phyloP scores from a whole-genome alignment of 2,113 vertebrate species.

The Oriolus oriolus region DNA sequence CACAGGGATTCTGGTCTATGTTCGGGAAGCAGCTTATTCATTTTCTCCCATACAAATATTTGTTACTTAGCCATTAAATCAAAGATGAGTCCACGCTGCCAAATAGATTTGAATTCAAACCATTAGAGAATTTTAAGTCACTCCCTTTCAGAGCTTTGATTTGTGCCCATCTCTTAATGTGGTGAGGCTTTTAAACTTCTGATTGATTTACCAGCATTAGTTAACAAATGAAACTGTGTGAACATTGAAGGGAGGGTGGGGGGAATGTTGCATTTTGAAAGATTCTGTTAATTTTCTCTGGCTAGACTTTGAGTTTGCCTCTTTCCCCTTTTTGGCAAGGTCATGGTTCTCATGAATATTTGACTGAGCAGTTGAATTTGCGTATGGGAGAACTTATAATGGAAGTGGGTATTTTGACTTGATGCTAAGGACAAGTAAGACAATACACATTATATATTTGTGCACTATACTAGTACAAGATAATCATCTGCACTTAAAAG shows the following conservation, averaged over 20 bases:
- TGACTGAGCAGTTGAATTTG: conserved; percentile 1
- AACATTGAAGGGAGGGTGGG: background rate
- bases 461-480: background rate
- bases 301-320: background rate
- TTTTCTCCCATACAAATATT: conserved; percentile 43
- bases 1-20: conserved; percentile 42
- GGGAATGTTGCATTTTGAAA: background rate
- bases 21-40: conserved; percentile 35
- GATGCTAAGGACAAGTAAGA: background rate
- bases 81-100: background rate
- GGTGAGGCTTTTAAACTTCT: background rate
- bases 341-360: background rate
- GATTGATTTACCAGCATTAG: background rate
- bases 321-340: background rate
- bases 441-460: background rate
- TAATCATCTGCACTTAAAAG: background rate
- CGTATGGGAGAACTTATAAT: background rate
- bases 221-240: background rate
- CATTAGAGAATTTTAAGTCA: background rate
- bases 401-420: background rate
- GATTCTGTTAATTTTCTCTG: background rate
- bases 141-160: conserved; percentile 5
- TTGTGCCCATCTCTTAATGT: background rate
- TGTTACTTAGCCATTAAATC: conserved; percentile 34
- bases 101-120: conserved; percentile 29